These are phyloP conservation scores for Rambutsinella grinnellia DNA, from an alignment of 2,888 invertebrate species.

Conservation along the genomic window DNA sequence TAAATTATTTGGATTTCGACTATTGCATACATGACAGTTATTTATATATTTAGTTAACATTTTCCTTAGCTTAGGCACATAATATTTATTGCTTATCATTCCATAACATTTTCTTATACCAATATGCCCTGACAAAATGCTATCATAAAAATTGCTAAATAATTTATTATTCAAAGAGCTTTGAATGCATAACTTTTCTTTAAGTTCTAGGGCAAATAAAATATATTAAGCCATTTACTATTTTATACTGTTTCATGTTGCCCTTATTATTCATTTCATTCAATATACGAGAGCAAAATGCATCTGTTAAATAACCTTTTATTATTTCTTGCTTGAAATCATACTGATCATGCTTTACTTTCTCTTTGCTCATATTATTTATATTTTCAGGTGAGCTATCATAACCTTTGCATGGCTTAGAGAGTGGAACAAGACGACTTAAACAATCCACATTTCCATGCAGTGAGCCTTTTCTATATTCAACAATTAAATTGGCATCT, in stretches of 20 bases:
- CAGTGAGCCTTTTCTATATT: neutral
- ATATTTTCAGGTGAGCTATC: conserved; percentile 1
- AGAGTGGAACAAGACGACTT: conserved; percentile 7
- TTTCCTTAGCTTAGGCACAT: neutral
- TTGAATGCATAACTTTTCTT: conserved; percentile 10
- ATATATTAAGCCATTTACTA: conserved; percentile 1
- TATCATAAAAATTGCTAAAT: neutral
- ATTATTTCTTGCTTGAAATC: neutral
- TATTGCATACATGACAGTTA: neutral
- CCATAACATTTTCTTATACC: neutral
- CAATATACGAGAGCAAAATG: neutral
- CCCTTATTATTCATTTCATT: neutral
- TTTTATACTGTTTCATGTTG: neutral
- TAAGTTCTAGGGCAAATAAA: neutral
- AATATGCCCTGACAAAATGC: conserved; percentile 4
- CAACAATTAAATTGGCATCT: neutral
- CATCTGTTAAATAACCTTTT: conserved; percentile 9
- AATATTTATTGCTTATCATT: conserved; percentile 6
- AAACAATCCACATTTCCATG: conserved; percentile 22
- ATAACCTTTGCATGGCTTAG: conserved; percentile 7
- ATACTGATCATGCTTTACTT: neutral
- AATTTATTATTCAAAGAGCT: conserved; percentile 1
- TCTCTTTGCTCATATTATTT: conserved; percentile 1
- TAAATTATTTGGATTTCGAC: neutral
- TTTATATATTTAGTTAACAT: neutral